Base-by-base conservation (phyloP, 30 jellyfish, hydroid and myxozoan species). In the Haliclystus octoradiatus region DNA sequence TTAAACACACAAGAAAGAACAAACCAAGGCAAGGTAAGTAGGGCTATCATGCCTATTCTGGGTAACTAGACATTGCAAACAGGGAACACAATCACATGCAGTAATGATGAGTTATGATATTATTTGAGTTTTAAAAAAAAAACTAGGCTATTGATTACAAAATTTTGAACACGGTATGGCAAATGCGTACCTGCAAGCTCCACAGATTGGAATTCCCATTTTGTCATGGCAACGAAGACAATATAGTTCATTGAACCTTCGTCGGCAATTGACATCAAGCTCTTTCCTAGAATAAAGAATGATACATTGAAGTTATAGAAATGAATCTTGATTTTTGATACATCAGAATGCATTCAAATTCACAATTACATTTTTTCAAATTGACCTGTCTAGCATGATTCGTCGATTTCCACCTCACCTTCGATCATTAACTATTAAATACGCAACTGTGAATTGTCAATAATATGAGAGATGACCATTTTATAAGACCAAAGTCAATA, bases 191-290 rank as follows among this genome's bases (percentile, higher is more conserved):
- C 89, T 74, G 90, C 97, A 88, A 50, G 97, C 94, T 19, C 94
- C 98, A 61, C 98, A 90, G 27, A 90, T 90, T 2, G 95, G 95
- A 25, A 81, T 83, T 2, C 95, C 95, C 95, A 81, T 82, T 57
- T 81, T 81, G 92, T 90, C 98, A 70, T 90, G 98, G 79, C 98
- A 90, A 49, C 98, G 98, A 14, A 81, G 79, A 53, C 98, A 90
- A 57, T 81, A 90, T 63, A 90, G 50, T 50, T 90, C 97, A 66
- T 88, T 88, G 92, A 74, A 74, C 69, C 93, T 75, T 63, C 80
- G 80, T 26, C 97, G 78, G 70, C 97, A 88, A 63, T 90, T 88
- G 49, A 80, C 97, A 72, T 88, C 97, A 28, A 88, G 81, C 73
- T 88, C 97, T 70, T 76, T 75, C 57, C 97, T 88, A 33, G 53